A percentile compares a stretch with the other conserved stretches of the same genome.
phyloP scores from a whole-genome alignment of 2,888 invertebrate species.

The Epinotia nisella region DNA sequence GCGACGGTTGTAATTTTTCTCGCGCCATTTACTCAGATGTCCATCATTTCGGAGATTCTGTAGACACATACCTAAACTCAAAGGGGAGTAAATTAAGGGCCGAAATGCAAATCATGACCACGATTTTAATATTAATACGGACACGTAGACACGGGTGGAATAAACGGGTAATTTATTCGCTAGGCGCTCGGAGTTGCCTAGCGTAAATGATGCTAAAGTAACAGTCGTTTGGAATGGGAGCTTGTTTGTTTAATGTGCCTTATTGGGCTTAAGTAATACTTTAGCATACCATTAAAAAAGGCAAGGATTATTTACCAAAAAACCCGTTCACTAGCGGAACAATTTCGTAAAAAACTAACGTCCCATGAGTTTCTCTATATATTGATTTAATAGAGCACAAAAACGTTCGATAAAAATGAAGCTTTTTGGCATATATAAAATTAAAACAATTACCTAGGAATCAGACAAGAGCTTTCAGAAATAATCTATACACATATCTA shows the following conservation, averaged over 20 bases:
- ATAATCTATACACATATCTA: too few species aligned
- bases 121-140: constrained; percentile 73
- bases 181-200: constrained; percentile 19
- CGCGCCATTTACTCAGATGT: constrained; percentile 79
- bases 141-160: constrained; percentile 51
- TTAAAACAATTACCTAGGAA: too few species aligned
- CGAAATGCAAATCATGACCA: constrained; percentile 75
- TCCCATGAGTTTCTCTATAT: too few species aligned
- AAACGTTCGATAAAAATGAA: too few species aligned
- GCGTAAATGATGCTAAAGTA: constrained; percentile 28
- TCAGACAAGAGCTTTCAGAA: too few species aligned
- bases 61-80: constrained; percentile 48
- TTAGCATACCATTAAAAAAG: not conserved
- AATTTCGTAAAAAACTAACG: too few species aligned
- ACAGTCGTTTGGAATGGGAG: constrained; percentile 12
- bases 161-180: constrained; percentile 45
- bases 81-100: constrained; percentile 61
- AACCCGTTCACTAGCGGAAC: too few species aligned
- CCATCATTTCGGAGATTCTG: constrained; percentile 76
- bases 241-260: constrained; percentile 5
- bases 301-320: not conserved
- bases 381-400: too few species aligned
- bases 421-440: too few species aligned
- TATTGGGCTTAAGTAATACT: not conserved
- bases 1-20: constrained; percentile 72